These are phyloP conservation scores for Entomobrya multifasciata DNA, from an alignment of 2,888 invertebrate genomes.

Conservation along the genomic window DNA sequence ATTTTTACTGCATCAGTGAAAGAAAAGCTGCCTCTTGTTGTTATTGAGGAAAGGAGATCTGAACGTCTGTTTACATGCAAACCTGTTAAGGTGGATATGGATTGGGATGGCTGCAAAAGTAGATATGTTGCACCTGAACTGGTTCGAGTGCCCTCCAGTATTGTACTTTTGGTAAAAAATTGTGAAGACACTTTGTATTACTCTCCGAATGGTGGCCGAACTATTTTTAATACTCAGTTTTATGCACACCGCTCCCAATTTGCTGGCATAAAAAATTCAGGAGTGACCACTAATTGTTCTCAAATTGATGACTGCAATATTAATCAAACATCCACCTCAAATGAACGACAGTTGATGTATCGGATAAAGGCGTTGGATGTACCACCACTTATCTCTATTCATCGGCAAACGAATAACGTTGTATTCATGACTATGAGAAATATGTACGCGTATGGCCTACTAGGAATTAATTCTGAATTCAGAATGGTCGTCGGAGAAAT, in stretches of 20 bases:
- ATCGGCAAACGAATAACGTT: background rate
- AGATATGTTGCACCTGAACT: background rate
- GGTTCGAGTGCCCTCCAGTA: background rate
- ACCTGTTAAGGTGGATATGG: background rate
- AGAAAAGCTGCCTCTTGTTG: conserved; percentile 12
- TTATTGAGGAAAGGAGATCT: conserved; percentile 38
- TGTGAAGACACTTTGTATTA: conserved; percentile 53
- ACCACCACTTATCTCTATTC: background rate
- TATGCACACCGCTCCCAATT: conserved; percentile 5
- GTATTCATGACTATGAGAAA: conserved; percentile 43
- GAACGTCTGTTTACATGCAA: conserved; percentile 54
- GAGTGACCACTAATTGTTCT: conserved; percentile 10
- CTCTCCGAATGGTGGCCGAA: conserved; percentile 50
- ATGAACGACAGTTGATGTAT: conserved; percentile 14
- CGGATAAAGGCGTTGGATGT: conserved; percentile 2
- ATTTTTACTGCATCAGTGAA: conserved; percentile 22
- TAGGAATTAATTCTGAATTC: conserved; percentile 9
- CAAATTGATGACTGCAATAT: background rate
- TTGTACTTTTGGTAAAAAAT: conserved; percentile 37
- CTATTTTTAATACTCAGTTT: conserved; percentile 38
- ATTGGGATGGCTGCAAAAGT: background rate
- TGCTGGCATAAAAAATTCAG: background rate
- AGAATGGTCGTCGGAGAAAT: conserved; percentile 39
- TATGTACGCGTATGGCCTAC: conserved; percentile 16
- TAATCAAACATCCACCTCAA: background rate